Conservation (phyloP, 1,140 invertebrate species). For the Daktulosphaira vitifoliae region DNA sequence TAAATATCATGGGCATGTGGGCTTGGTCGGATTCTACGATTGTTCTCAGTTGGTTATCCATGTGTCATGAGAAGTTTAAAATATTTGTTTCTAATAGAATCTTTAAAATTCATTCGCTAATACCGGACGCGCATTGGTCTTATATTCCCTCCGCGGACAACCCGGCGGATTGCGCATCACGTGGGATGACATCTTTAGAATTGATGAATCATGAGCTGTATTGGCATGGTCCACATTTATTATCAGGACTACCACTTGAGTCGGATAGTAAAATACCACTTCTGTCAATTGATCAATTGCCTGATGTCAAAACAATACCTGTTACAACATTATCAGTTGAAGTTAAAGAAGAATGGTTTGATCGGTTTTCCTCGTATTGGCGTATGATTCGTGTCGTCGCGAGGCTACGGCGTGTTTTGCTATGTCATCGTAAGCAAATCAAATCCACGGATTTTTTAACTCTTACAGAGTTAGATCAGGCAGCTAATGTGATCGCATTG, state of each 20-base stretch:
- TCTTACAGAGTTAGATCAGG: too few species aligned
- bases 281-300: background rate
- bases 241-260: background rate
- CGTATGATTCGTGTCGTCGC: constrained; percentile 31
- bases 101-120: background rate
- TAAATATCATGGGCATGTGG: background rate
- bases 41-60: too few species aligned
- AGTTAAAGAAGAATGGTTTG: background rate
- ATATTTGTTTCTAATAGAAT: background rate
- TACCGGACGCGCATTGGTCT: background rate
- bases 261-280: background rate
- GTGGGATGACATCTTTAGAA: background rate
- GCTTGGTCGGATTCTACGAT: background rate
- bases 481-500: too few species aligned
- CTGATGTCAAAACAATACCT: background rate
- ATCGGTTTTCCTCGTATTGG: constrained; percentile 27
- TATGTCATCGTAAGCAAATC: background rate
- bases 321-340: background rate
- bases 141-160: background rate
- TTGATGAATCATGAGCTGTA: constrained; percentile 25
- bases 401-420: constrained; percentile 7
- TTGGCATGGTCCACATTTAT: constrained; percentile 35
- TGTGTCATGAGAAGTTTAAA: too few species aligned
- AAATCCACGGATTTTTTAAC: too few species aligned
- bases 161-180: too few species aligned